Conservation (phyloP, 2,113 vertebrate species). For the Eulacestoma nigropectus region DNA sequence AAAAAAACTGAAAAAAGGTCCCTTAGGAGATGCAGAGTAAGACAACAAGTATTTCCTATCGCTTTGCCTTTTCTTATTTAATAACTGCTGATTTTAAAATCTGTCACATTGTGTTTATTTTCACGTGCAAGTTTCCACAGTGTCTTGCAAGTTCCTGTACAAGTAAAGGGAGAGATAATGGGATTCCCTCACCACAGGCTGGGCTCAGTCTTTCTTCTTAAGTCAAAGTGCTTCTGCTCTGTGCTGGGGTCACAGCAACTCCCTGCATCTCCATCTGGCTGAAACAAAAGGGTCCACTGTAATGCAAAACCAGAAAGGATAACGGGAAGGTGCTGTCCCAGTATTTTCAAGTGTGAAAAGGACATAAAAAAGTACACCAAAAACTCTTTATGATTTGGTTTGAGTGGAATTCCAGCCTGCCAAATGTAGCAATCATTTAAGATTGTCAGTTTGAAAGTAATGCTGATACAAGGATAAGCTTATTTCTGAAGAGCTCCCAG, state of each 20-base stretch:
- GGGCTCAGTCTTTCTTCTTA: not conserved
- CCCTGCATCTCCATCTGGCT: not conserved
- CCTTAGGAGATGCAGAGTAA: not conserved
- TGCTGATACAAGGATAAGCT: not conserved
- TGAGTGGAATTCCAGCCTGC: not conserved
- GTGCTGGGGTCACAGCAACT: not conserved
- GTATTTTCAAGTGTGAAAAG: not conserved
- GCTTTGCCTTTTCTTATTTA: not conserved
- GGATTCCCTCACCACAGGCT: not conserved
- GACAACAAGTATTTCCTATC: not conserved
- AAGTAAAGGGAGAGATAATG: not conserved
- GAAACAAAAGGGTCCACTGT: not conserved
- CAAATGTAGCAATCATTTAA: not conserved
- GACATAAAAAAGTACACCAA: not conserved
- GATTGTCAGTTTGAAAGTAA: not conserved
- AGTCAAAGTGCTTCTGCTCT: not conserved
- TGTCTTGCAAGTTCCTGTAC: not conserved
- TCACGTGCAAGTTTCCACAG: not conserved
- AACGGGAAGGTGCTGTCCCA: too few relatives aligned
- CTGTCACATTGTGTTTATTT: not conserved
- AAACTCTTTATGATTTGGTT: rapidly evolving
- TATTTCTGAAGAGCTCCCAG: not conserved
- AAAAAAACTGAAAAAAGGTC: not conserved
- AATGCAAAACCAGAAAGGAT: not conserved
- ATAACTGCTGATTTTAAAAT: not conserved